These are phyloP conservation scores for Phanerotoma sp. DNA, from an alignment of 2,888 invertebrate genomes.

Conservation along the genomic window DNA sequence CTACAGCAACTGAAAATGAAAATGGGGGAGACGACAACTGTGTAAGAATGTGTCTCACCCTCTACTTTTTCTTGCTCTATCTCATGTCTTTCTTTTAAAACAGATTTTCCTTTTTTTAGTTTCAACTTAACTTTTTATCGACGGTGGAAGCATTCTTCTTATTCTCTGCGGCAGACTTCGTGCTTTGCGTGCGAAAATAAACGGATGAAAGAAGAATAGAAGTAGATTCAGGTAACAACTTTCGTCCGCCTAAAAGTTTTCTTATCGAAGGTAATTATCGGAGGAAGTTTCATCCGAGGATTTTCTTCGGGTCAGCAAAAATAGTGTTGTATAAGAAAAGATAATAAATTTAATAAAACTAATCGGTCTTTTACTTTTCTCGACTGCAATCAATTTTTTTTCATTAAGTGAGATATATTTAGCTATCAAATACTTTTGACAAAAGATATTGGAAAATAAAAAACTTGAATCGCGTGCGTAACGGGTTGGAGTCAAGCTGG, in stretches of 20 bases:
- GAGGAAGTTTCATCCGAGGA: slow-evolving; percentile 28
- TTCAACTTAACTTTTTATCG: slow-evolving; percentile 24
- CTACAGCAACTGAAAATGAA: slow-evolving; percentile 62
- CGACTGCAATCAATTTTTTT: background rate
- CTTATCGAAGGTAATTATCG: slow-evolving; percentile 37
- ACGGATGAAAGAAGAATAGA: slow-evolving; percentile 13
- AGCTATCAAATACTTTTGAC: background rate
- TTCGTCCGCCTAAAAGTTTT: slow-evolving; percentile 33
- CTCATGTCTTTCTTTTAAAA: background rate
- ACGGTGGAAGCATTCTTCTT: slow-evolving; percentile 23
- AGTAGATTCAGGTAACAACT: slow-evolving; percentile 27
- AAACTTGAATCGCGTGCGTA: slow-evolving; percentile 24
- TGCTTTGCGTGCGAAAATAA: slow-evolving; percentile 23
- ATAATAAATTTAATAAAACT: slow-evolving; percentile 19
- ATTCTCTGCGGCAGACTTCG: slow-evolving; percentile 18
- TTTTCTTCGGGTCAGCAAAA: slow-evolving; percentile 23
- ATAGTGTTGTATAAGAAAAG: slow-evolving; percentile 8
- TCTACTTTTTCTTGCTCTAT: background rate
- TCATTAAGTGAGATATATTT: slow-evolving; percentile 6
- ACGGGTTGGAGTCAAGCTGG: slow-evolving; percentile 50
- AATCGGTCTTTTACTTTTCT: slow-evolving; percentile 11
- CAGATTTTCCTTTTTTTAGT: slow-evolving; percentile 8
- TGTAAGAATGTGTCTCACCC: background rate
- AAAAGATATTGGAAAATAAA: slow-evolving; percentile 6
- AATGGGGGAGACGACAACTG: slow-evolving; percentile 54